phyloP scores from a whole-genome alignment of 1,140 invertebrate genomes.

The Solen grandis region DNA sequence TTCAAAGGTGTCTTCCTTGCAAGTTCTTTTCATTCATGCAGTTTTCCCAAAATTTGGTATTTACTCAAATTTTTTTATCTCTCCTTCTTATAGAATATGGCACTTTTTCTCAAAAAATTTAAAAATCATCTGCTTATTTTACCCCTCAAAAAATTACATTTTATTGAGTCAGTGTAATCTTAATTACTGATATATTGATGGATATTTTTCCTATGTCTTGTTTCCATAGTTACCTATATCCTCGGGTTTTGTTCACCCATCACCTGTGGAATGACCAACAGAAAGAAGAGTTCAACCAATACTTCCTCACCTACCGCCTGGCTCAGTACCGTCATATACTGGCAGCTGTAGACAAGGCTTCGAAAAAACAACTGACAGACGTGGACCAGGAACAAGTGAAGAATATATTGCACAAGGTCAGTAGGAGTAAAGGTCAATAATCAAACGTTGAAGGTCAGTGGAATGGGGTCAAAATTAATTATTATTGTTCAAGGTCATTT shows the following conservation, averaged over 20 bases:
- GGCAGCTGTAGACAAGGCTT: neutral
- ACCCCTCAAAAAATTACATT: neutral
- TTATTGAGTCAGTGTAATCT: neutral
- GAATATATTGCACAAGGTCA: neutral
- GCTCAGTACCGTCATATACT: conserved; percentile 35
- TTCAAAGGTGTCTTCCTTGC: no score
- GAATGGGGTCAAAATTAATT: no score
- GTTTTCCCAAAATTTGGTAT: no score
- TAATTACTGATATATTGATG: neutral
- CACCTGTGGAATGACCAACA: conserved; percentile 51
- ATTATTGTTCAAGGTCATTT: no score
- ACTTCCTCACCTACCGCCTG: conserved; percentile 10
- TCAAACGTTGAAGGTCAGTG: no score
- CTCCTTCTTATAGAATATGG: no score
- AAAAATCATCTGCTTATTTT: no score
- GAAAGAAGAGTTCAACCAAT: conserved; percentile 34
- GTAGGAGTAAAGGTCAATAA: no score
- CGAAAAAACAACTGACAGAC: neutral
- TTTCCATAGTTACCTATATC: conserved; percentile 33
- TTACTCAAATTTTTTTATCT: no score
- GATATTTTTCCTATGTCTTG: neutral
- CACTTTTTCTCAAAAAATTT: no score
- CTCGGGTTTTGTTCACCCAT: conserved; percentile 35
- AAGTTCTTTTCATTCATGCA: no score
- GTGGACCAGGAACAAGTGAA: neutral